Evolutionary conservation across 2,113 vertebrate genomes (phyloP).

Genomic region (Paradisaea rubra): DNA sequence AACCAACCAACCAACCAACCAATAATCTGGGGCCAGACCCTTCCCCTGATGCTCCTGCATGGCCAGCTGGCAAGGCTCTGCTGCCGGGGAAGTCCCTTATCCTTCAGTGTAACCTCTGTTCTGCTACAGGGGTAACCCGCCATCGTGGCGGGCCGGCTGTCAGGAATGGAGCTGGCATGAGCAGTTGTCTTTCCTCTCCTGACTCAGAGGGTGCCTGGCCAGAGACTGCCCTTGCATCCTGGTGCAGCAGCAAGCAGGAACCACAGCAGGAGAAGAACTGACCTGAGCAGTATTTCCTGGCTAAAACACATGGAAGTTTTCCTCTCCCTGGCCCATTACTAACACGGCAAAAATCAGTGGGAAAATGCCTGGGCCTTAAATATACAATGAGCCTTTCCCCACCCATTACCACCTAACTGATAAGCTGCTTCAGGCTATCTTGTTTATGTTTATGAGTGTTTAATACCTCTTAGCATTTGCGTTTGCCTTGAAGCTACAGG

Average conservation of each 20-base stretch:
- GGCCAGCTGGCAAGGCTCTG: not conserved
- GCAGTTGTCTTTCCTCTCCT: not conserved
- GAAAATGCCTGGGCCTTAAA: not conserved
- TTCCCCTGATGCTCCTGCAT: not conserved
- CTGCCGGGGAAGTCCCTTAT: not conserved
- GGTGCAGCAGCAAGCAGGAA: not conserved
- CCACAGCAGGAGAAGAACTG: not conserved
- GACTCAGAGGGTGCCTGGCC: fast-evolving
- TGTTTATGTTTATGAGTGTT: conserved; percentile 35
- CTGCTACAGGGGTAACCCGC: not conserved
- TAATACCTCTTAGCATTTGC: conserved; percentile 47
- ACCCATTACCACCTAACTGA: not conserved
- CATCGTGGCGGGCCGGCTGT: not conserved
- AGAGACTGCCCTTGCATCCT: not conserved
- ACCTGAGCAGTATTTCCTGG: not conserved
- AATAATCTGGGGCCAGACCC: not conserved
- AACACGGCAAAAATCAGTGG: not conserved
- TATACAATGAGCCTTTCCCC: not conserved
- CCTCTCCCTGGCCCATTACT: not conserved
- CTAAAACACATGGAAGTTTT: not conserved
- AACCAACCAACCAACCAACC: not conserved
- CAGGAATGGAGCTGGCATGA: not conserved
- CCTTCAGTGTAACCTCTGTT: not conserved
- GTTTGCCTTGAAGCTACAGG: conserved; percentile 63
- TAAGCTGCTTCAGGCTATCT: not conserved